Conservation (phyloP, 2,113 vertebrate species). For the Podarcis cretensis region DNA sequence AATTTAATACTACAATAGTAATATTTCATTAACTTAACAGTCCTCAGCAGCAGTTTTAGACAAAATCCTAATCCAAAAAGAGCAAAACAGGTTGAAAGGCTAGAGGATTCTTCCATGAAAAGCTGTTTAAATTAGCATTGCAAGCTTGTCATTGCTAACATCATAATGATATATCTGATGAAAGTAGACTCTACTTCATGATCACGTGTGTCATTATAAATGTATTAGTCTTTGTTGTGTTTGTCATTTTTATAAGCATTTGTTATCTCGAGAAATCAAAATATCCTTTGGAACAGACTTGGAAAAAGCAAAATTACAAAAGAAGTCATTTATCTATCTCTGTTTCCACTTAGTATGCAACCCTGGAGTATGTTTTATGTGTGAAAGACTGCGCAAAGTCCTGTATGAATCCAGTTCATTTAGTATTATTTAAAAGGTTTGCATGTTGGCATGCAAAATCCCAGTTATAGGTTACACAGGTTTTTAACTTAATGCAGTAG, state of each 20-base stretch:
- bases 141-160: neutral
- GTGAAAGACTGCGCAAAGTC: neutral
- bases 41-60: neutral
- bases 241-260: neutral
- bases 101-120: neutral
- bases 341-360: neutral
- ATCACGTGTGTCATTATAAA: neutral
- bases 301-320: neutral
- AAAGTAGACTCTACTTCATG: neutral
- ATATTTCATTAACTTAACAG: neutral
- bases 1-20: neutral
- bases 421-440: neutral
- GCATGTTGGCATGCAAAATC: neutral
- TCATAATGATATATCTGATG: neutral
- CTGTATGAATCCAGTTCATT: neutral
- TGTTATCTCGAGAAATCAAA: neutral
- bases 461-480: neutral
- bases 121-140: neutral
- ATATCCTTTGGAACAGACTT: neutral
- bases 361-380: neutral
- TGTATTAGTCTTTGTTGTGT: neutral
- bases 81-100: neutral
- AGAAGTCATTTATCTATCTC: neutral
- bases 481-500: neutral
- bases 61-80: neutral